These are phyloP conservation scores for Aquatica leii DNA, from an alignment of 2,888 invertebrate genomes.

Conservation along the genomic window DNA sequence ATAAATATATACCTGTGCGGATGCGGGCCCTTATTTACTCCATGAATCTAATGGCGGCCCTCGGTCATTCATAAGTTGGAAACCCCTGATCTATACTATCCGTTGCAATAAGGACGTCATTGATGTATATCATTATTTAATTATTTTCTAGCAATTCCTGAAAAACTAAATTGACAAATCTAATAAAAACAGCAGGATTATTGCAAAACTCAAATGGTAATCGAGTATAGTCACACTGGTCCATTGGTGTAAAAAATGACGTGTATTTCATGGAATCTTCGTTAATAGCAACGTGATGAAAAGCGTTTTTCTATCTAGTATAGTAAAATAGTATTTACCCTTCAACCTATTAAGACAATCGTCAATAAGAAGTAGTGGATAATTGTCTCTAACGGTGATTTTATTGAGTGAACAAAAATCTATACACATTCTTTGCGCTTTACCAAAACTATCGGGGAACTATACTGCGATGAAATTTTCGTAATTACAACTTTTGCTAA, in stretches of 20 bases:
- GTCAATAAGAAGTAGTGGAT: too few relatives aligned
- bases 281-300: background rate
- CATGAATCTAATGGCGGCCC: too few relatives aligned
- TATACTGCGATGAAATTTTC: too few relatives aligned
- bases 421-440: background rate
- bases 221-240: too few relatives aligned
- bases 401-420: background rate
- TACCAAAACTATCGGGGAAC: background rate
- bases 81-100: background rate
- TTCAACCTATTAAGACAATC: background rate
- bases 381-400: background rate
- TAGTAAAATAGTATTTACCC: background rate
- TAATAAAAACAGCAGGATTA: background rate
- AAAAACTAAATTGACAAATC: constrained; percentile 8
- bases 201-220: background rate
- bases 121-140: too few relatives aligned
- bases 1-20: too few relatives aligned
- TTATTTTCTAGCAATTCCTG: too few relatives aligned
- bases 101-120: constrained; percentile 1
- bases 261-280: background rate
- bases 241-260: constrained; percentile 1
- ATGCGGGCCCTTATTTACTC: too few relatives aligned
- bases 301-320: background rate
- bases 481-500: background rate
- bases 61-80: too few relatives aligned